Evolutionary conservation across 1,140 invertebrate genomes (phyloP).

Genomic region (Rhyacophila brunnea): DNA sequence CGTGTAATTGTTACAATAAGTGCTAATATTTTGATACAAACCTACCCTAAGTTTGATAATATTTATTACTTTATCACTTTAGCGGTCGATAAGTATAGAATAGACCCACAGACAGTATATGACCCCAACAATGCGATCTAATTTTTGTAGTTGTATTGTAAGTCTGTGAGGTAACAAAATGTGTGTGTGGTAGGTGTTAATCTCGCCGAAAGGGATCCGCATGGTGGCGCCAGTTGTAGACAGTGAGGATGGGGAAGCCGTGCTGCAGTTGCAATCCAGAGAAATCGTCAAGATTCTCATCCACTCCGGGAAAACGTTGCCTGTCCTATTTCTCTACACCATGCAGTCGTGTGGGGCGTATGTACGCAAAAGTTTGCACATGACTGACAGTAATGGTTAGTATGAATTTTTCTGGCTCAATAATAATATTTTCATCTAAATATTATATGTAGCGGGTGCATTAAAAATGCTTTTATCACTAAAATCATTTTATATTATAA

Average conservation of each 20-base stretch:
- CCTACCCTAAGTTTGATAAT: no score
- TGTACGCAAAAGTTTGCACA: constrained; percentile 67
- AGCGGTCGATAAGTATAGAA: no score
- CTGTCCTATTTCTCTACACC: constrained; percentile 77
- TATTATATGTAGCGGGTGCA: no score
- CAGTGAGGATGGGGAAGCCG: constrained; percentile 52
- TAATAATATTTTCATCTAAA: no score
- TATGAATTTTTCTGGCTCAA: no score
- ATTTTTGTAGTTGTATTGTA: neutral
- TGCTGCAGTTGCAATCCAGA: constrained; percentile 60
- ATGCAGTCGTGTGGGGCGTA: constrained; percentile 61
- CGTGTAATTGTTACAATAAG: no score
- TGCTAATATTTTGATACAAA: no score
- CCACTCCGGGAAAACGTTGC: constrained; percentile 70
- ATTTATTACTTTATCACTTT: no score
- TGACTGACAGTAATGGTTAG: constrained; percentile 66
- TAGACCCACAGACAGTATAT: no score
- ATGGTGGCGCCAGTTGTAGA: constrained; percentile 66
- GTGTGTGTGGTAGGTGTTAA: constrained; percentile 51
- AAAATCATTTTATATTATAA: no score
- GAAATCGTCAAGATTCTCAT: constrained; percentile 72
- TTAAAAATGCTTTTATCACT: no score
- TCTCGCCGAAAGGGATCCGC: constrained; percentile 64
- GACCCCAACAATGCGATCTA: no score
- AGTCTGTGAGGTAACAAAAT: neutral